A percentile compares a stretch with the other conserved stretches of the same genome.
Conservation (phyloP, 2,888 invertebrate species). For the Cacoxenus indagator region DNA sequence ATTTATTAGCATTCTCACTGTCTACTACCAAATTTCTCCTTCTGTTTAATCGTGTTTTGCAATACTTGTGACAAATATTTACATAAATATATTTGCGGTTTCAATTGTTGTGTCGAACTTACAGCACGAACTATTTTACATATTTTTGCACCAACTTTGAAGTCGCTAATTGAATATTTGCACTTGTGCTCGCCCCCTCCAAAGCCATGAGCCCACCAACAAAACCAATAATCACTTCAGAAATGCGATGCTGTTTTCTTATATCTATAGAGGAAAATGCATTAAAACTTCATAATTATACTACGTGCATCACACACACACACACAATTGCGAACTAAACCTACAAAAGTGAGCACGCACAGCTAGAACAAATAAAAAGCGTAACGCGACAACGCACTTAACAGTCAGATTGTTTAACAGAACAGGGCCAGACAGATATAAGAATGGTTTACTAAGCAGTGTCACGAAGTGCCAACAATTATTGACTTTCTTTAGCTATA, state of each 20-base stretch:
- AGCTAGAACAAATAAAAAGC: not conserved
- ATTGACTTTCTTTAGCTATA: not conserved
- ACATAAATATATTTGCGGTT: not conserved
- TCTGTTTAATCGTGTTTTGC: not conserved
- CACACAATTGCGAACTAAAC: too few relatives aligned
- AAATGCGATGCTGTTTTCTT: too few relatives aligned
- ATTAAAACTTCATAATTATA: conserved; percentile 18
- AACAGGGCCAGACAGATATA: not conserved
- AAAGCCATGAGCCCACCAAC: too few relatives aligned
- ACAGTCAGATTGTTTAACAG: not conserved
- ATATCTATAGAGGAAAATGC: too few relatives aligned
- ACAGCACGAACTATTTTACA: conserved; percentile 4
- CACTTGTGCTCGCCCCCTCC: too few relatives aligned
- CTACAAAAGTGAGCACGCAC: not conserved
- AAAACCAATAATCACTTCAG: too few relatives aligned
- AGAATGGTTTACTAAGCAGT: not conserved
- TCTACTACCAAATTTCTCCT: too few relatives aligned
- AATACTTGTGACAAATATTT: not conserved
- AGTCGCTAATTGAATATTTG: too few relatives aligned
- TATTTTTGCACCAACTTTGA: conserved; percentile 22
- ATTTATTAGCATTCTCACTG: too few relatives aligned
- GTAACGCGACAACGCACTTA: not conserved
- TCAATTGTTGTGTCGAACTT: not conserved
- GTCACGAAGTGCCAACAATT: not conserved
- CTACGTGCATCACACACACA: not conserved